Evolutionary conservation across 1,140 invertebrate genomes (phyloP), one percentile per base, ranked within the genome.

Genomic region (Thrips palmi): DNA sequence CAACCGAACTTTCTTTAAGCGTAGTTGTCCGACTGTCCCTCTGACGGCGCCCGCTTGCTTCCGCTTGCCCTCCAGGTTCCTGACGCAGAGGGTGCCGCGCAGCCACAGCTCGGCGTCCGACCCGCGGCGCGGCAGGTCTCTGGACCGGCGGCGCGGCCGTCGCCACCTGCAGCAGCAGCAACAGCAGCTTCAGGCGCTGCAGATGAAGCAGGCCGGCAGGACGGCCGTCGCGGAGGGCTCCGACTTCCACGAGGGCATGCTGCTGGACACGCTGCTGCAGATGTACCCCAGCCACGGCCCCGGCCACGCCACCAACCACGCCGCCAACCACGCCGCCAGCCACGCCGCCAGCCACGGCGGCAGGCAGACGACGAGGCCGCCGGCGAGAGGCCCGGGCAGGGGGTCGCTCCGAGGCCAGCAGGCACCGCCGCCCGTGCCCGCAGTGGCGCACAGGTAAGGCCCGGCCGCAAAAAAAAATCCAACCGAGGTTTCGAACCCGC

Each of bases 221-320:
- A 7, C 17, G 31, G n/a, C 23, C 35, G 39, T 33, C 33, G 19
- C 41, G 20, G 42, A 47, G 25, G 37, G 46, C 32, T 54, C 55
- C 41, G 62, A 68, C 45, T 74, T 72, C 50, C 71, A 74, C 51
- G 69, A 73, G 48, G 71, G 71, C 33, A 67, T 73, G 55, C 58
- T 74, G 19, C 60, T 74, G 27, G 70, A 75, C 45, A 65, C 69
- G n/a, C 52, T 73, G 4, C 49, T 71, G 31, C 64, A 70, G 51
- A 52, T 73, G 17, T 71, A 71, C 50, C 70, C 70, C 2, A 60
- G 53, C 42, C n/a, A n/a, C n/a, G n/a, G n/a, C n/a, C n/a, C n/a
- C n/a, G n/a, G n/a, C n/a, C n/a, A n/a, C n/a, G n/a, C n/a, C n/a
- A n/a, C n/a, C n/a, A n/a, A n/a, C n/a, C n/a, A n/a, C n/a, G n/a